These are phyloP conservation scores for Marasmarcha lunaedactyla DNA, from an alignment of 2,888 invertebrate species.

Conservation along the genomic window DNA sequence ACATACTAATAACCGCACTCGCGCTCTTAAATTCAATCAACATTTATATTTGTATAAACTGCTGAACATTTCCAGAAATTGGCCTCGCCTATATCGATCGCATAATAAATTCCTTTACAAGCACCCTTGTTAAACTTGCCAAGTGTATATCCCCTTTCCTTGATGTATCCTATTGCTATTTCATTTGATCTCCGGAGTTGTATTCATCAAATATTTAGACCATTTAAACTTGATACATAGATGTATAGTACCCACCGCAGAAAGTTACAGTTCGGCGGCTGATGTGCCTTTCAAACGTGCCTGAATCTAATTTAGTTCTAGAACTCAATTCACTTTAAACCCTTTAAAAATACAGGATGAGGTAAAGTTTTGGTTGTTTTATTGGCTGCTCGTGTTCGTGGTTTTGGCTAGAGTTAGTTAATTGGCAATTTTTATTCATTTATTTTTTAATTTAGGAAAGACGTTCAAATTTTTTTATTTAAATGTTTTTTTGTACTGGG, in stretches of 20 bases:
- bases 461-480: too few relatives aligned
- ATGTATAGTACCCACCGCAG: constrained; percentile 1
- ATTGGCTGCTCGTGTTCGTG: too few relatives aligned
- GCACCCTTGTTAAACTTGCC: constrained; percentile 49
- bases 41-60: too few relatives aligned
- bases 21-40: too few relatives aligned
- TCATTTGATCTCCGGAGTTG: constrained; percentile 57
- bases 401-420: too few relatives aligned
- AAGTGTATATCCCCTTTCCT: constrained; percentile 24
- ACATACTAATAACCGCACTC: too few relatives aligned
- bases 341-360: background rate
- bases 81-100: constrained; percentile 34
- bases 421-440: too few relatives aligned
- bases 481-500: too few relatives aligned
- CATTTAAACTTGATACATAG: constrained; percentile 46
- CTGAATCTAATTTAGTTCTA: constrained; percentile 2
- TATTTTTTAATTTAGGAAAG: too few relatives aligned
- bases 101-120: constrained; percentile 50
- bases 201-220: constrained; percentile 60
- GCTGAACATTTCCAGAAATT: constrained; percentile 15
- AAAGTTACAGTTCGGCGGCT: background rate
- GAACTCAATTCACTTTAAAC: constrained; percentile 1
- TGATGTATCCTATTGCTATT: constrained; percentile 39
- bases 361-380: background rate
- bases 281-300: constrained; percentile 8